These are phyloP conservation scores for Cheirogaleus medius DNA, from an alignment of 2,113 vertebrate genomes.

Conservation along the genomic window DNA sequence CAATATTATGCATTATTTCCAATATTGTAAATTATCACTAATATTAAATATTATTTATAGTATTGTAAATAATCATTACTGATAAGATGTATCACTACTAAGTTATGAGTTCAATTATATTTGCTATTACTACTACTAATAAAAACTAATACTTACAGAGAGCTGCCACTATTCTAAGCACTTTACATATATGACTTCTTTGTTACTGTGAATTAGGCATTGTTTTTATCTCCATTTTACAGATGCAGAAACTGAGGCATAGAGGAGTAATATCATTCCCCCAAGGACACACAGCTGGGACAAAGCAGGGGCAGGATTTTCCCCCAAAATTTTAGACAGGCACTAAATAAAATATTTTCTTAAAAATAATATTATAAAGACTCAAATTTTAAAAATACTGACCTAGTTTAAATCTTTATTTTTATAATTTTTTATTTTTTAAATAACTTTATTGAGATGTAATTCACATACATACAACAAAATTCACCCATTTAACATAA, in stretches of 20 bases:
- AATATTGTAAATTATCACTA: slow-evolving; percentile 29
- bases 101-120: neutral
- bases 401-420: slow-evolving; percentile 1
- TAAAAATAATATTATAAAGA: neutral
- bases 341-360: neutral
- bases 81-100: neutral
- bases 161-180: neutral
- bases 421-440: neutral
- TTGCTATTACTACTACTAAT: neutral
- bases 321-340: neutral
- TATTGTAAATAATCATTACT: neutral
- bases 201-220: neutral
- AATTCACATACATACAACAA: slow-evolving; percentile 33
- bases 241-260: neutral
- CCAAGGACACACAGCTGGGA: neutral
- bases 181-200: neutral
- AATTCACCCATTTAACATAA: neutral
- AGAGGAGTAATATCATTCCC: neutral
- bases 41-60: neutral
- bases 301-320: neutral
- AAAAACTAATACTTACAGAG: neutral
- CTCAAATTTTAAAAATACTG: neutral
- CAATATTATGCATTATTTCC: neutral
- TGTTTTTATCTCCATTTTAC: slow-evolving; percentile 13
- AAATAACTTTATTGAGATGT: slow-evolving; percentile 17